Evolutionary conservation across 2,113 vertebrate species (phyloP).

Genomic region (Pseudolaguvia tuberculata): DNA sequence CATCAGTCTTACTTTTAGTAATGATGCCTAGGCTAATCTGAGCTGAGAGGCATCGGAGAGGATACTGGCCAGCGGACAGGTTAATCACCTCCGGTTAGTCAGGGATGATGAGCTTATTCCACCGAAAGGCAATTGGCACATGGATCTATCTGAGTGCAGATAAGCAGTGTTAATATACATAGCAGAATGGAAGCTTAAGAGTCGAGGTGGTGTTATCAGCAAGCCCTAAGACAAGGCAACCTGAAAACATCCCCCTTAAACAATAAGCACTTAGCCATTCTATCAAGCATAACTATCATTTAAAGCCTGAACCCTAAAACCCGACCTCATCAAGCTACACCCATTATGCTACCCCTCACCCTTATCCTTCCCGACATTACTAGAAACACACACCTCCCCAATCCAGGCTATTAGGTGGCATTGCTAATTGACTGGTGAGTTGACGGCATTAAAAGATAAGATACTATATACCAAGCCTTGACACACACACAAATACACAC

Average conservation of each 20-base stretch:
- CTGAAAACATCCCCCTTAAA: slow-evolving; percentile 85
- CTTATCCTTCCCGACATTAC: background rate
- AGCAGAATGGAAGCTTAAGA: slow-evolving; percentile 91
- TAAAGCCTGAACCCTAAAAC: slow-evolving; percentile 58
- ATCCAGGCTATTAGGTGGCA: slow-evolving; percentile 88
- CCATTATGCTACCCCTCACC: slow-evolving; percentile 3
- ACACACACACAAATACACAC: too few species aligned
- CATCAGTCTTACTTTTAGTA: slow-evolving; percentile 45
- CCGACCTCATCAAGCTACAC: slow-evolving; percentile 41
- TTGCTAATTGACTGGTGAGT: slow-evolving; percentile 93
- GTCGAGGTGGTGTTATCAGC: slow-evolving; percentile 89
- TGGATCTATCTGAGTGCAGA: slow-evolving; percentile 86
- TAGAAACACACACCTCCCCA: slow-evolving; percentile 55
- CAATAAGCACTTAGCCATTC: slow-evolving; percentile 88
- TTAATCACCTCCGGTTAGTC: slow-evolving; percentile 94
- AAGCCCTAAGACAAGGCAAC: slow-evolving; percentile 88
- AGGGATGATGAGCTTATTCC: slow-evolving; percentile 93
- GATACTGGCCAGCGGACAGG: slow-evolving; percentile 95
- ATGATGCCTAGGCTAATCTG: slow-evolving; percentile 73
- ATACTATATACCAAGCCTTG: slow-evolving; percentile 67
- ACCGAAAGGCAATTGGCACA: slow-evolving; percentile 91
- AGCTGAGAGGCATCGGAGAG: slow-evolving; percentile 78
- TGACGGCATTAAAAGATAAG: slow-evolving; percentile 93
- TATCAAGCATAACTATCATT: slow-evolving; percentile 90
- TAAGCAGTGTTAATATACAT: slow-evolving; percentile 96